Percentiles rank a stretch among this genome's conserved stretches.
phyloP scores from a whole-genome alignment of 2,797 vertebrate genomes.

The Oreortyx pictus region DNA sequence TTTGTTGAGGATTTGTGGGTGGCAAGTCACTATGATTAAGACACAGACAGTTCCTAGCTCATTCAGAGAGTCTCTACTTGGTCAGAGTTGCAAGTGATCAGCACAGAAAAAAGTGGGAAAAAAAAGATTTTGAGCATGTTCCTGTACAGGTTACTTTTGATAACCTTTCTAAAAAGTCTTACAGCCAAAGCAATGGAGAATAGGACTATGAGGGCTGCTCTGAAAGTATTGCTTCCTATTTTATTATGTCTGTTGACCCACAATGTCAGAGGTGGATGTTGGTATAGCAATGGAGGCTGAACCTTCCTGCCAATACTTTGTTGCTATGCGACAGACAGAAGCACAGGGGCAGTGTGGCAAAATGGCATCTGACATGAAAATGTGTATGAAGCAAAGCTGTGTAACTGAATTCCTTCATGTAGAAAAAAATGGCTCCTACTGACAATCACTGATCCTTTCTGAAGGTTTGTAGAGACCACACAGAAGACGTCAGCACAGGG shows the following conservation, averaged over 20 bases:
- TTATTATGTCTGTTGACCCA: too few relatives aligned
- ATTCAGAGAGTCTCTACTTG: slow-evolving; percentile 7
- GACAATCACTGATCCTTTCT: too few relatives aligned
- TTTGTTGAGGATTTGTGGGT: slow-evolving; percentile 34
- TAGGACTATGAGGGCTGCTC: too few relatives aligned
- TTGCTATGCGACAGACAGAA: background rate
- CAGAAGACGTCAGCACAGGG: too few relatives aligned
- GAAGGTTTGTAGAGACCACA: too few relatives aligned
- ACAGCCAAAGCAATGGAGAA: background rate
- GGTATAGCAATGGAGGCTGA: background rate
- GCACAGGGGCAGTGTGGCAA: background rate
- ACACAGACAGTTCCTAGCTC: background rate
- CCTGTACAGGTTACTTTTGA: background rate
- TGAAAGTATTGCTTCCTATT: too few relatives aligned
- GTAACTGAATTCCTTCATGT: background rate
- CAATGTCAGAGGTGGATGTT: background rate
- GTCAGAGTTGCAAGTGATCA: background rate
- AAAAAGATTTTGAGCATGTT: background rate
- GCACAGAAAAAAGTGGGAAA: background rate
- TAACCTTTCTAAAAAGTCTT: background rate
- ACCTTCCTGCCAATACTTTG: background rate
- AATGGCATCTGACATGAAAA: background rate
- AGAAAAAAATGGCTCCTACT: background rate
- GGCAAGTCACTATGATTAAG: slow-evolving; percentile 23
- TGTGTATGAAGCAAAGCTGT: background rate